A percentile compares a stretch with the other conserved stretches of the same genome.
These are phyloP conservation scores for Origma solitaria DNA, from an alignment of 2,113 vertebrate genomes.

Conservation along the genomic window DNA sequence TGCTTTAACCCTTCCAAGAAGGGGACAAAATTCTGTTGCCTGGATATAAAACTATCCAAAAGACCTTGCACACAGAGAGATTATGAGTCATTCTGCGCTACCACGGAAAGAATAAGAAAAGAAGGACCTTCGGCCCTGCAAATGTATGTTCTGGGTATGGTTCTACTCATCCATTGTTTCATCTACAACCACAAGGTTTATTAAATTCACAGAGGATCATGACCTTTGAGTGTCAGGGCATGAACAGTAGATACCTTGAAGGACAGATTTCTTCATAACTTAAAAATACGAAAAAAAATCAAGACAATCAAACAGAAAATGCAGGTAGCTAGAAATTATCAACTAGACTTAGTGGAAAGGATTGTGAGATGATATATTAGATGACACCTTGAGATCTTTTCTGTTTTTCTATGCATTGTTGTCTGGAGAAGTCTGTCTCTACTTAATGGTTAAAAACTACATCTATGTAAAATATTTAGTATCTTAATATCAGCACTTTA, in stretches of 20 bases:
- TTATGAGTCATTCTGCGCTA: not conserved
- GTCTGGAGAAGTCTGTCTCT: not conserved
- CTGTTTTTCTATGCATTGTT: not conserved
- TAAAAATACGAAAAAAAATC: not conserved
- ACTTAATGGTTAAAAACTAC: not conserved
- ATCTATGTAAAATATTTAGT: not conserved
- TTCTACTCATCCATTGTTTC: accelerated
- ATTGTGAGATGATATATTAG: not conserved
- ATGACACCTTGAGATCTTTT: not conserved
- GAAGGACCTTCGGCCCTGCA: not conserved
- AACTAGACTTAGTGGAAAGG: not conserved
- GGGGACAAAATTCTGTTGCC: not conserved
- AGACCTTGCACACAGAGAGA: not conserved
- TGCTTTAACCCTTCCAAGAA: not conserved
- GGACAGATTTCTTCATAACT: not conserved
- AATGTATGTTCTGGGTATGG: not conserved
- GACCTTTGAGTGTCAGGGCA: not conserved
- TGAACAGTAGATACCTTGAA: not conserved
- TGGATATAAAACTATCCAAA: not conserved
- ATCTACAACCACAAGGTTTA: not conserved
- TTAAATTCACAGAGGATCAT: not conserved
- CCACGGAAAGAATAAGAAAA: not conserved
- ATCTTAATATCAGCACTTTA: not conserved
- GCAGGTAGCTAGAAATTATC: not conserved
- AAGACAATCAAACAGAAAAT: not conserved